Conservation (phyloP, 2,113 vertebrate genomes). For the Amazona vittata region DNA sequence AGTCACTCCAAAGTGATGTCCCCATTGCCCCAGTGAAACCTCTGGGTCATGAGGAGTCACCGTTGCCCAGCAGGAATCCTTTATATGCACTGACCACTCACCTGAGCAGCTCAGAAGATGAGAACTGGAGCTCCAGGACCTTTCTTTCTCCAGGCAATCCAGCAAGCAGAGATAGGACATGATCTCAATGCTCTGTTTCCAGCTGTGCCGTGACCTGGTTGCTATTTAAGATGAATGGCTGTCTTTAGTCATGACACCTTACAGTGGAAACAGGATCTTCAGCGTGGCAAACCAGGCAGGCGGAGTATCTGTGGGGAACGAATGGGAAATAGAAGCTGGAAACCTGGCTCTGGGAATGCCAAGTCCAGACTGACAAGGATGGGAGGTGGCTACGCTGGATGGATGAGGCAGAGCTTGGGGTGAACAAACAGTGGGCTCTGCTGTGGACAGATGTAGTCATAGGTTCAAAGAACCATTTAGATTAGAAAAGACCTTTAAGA, state of each 20-base stretch:
- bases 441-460: neutral
- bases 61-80: neutral
- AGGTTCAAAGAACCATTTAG: fast-evolving
- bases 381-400: neutral
- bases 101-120: neutral
- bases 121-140: neutral
- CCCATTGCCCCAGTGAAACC: neutral
- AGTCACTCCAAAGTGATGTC: neutral
- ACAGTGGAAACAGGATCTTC: neutral
- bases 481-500: neutral
- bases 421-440: neutral
- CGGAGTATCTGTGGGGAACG: neutral
- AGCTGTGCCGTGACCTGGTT: neutral
- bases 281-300: neutral
- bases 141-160: neutral
- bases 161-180: neutral
- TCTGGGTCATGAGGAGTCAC: neutral
- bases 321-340: neutral
- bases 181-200: neutral
- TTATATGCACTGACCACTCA: neutral
- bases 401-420: neutral
- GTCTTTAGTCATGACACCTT: neutral
- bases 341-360: fast-evolving
- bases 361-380: neutral
- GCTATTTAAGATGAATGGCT: neutral